Conservation (phyloP, 2,888 invertebrate genomes). For the Subacronicta megacephala region DNA sequence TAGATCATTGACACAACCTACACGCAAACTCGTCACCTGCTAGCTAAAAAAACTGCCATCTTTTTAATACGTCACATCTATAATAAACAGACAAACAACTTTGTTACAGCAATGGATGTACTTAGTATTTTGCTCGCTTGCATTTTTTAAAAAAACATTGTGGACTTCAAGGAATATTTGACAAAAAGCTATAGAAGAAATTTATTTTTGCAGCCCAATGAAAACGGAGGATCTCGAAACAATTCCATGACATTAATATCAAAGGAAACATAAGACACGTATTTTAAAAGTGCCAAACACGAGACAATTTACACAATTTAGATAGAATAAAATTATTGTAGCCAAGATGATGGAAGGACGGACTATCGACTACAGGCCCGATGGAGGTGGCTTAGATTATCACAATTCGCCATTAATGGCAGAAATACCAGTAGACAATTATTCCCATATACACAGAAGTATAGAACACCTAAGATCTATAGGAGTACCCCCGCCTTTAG, state of each 20-base stretch:
- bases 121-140: background rate
- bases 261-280: slow-evolving; percentile 74
- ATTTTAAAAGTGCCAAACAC: slow-evolving; percentile 87
- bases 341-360: slow-evolving; percentile 89
- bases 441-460: slow-evolving; percentile 91
- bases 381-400: slow-evolving; percentile 91
- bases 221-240: slow-evolving; percentile 85
- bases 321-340: slow-evolving; percentile 77
- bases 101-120: slow-evolving; percentile 18
- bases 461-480: slow-evolving; percentile 91
- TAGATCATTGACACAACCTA: slow-evolving; percentile 89
- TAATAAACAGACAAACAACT: slow-evolving; percentile 68
- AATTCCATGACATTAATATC: slow-evolving; percentile 84
- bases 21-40: slow-evolving; percentile 87
- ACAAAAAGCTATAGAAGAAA: slow-evolving; percentile 28
- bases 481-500: slow-evolving; percentile 87
- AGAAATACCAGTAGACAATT: slow-evolving; percentile 91
- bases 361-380: slow-evolving; percentile 88
- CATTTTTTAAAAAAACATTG: slow-evolving; percentile 64
- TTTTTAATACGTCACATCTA: slow-evolving; percentile 79
- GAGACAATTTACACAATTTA: slow-evolving; percentile 78
- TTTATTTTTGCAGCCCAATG: slow-evolving; percentile 77
- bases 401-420: slow-evolving; percentile 92
- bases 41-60: slow-evolving; percentile 72
- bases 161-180: slow-evolving; percentile 47